Base-by-base conservation (phyloP, 1,140 invertebrate species). In the Macrostomum lignano region DNA sequence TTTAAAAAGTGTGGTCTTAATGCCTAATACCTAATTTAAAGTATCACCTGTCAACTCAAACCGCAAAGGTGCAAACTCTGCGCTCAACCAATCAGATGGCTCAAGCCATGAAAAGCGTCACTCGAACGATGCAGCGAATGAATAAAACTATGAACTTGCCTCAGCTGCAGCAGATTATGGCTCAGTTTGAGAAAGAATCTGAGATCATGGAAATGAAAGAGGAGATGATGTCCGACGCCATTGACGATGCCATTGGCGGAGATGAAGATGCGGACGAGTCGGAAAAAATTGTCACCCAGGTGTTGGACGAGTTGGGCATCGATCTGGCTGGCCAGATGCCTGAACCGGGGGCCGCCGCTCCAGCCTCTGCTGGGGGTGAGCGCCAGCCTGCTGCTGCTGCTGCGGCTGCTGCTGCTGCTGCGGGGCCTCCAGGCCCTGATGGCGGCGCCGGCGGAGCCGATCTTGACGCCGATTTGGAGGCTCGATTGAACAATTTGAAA, bases 151-250 rank as follows among this genome's bases (percentile, higher is more conserved):
- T 98, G 44, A 96, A 96, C 63, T 64, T 98, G 47, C 88, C 91
- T 15, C 82, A 98, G 64, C 96, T 98, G 48, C 86, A 96, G 56
- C 84, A 79, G 52, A 98, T 98, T 45, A 69, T 96, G 49, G 74
- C 81, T 65, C 88, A 98, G 50, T 98, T 98, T 66, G 88, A 98
- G 58, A 93, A 91, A 47, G 88, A 98, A 50, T 84, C 81, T 0
- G 86, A 94, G 61, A 93, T 98, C 37, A 98, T 98, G 88, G 88
- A 96, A 52, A 96, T 98, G 86, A 98, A 98, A 51, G 88, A 98
- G 60, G 91, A 98, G 61, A 86, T 98, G 67, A 96, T 98, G 72
- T 88, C 84, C 57, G 91, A 98, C 60, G 86, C 79, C 5, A 94
- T 96, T 46, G 91, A 98, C 58, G 88, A 94, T 62, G 88, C 86